Percentiles rank a stretch among this genome's conserved stretches.
Conservation (phyloP, 2,113 vertebrate genomes). For the Australoheros scitulus region DNA sequence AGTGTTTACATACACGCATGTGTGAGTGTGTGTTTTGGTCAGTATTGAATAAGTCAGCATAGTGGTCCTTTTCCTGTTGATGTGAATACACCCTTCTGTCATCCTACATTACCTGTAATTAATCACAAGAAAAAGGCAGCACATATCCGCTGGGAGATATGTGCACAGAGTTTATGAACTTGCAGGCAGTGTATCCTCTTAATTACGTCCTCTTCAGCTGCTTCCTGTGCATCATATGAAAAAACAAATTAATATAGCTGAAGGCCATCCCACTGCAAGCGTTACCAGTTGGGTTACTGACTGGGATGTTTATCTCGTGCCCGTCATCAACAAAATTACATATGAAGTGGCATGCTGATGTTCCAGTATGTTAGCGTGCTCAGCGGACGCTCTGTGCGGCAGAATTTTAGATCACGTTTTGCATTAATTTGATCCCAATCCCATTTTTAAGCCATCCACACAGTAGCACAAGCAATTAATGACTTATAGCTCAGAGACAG, state of each 20-base stretch:
- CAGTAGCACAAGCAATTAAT: constrained; percentile 20
- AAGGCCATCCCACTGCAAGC: constrained; percentile 18
- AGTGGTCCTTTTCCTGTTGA: constrained; percentile 31
- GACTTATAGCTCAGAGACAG: constrained; percentile 7
- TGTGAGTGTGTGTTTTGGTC: neutral
- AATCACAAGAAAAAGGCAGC: constrained; percentile 60
- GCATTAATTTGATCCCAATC: constrained; percentile 44
- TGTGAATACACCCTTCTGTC: constrained; percentile 63
- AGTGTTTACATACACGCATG: neutral
- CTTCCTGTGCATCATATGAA: constrained; percentile 3
- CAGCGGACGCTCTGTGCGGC: constrained; percentile 8
- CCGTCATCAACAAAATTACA: constrained; percentile 27
- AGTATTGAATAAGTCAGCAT: constrained; percentile 13
- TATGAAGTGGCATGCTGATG: neutral
- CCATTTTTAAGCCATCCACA: constrained; percentile 20
- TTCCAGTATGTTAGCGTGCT: constrained; percentile 37
- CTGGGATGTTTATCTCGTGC: constrained; percentile 14
- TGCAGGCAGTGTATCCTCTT: constrained; percentile 49
- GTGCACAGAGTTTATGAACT: constrained; percentile 39
- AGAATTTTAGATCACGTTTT: constrained; percentile 42
- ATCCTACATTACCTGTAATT: constrained; percentile 76
- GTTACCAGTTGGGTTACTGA: neutral
- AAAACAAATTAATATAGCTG: constrained; percentile 44
- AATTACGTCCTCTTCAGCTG: constrained; percentile 59
- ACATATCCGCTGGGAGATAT: constrained; percentile 48